Evolutionary conservation across 2,797 vertebrate genomes (phyloP).

Genomic region (Cynodonichthys magdalenae): DNA sequence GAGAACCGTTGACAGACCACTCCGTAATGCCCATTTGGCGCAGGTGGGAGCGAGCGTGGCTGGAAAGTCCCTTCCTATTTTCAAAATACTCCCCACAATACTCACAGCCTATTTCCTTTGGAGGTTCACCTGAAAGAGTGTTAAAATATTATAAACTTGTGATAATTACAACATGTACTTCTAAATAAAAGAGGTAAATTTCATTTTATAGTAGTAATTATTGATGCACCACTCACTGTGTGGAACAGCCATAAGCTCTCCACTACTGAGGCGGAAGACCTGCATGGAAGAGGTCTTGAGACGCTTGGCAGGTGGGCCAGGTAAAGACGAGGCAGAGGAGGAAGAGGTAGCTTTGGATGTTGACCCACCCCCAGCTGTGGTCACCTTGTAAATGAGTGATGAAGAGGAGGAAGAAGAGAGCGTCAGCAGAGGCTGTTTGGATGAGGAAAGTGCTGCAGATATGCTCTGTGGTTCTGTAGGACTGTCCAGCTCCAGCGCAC

Average conservation of each 20-base stretch:
- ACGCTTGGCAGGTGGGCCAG: conserved; percentile 83
- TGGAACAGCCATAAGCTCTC: conserved; percentile 84
- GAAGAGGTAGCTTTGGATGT: conserved; percentile 81
- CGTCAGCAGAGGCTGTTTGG: conserved; percentile 65
- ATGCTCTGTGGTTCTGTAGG: conserved; percentile 67
- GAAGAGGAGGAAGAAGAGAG: conserved; percentile 70
- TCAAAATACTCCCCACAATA: conserved; percentile 87
- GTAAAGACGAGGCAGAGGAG: conserved; percentile 68
- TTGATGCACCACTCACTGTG: conserved; percentile 81
- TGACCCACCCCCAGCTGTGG: conserved; percentile 62
- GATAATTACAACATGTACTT: not conserved
- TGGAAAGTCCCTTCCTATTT: conserved; percentile 87
- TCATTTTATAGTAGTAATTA: not conserved
- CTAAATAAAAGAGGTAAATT: not conserved
- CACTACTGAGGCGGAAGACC: conserved; percentile 88
- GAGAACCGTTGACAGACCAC: conserved; percentile 87
- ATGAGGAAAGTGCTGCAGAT: conserved; percentile 36
- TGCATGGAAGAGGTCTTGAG: conserved; percentile 83
- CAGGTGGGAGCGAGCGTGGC: conserved; percentile 85
- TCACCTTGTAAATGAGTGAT: conserved; percentile 76
- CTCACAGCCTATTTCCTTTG: conserved; percentile 85
- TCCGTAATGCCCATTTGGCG: conserved; percentile 86
- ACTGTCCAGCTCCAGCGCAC: conserved; percentile 74
- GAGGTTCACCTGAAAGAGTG: conserved; percentile 71
- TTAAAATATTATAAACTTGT: not conserved